Percentiles rank a stretch among this genome's conserved stretches.
Conservation (phyloP, 2,113 vertebrate species). For the Brachirus orientalis region DNA sequence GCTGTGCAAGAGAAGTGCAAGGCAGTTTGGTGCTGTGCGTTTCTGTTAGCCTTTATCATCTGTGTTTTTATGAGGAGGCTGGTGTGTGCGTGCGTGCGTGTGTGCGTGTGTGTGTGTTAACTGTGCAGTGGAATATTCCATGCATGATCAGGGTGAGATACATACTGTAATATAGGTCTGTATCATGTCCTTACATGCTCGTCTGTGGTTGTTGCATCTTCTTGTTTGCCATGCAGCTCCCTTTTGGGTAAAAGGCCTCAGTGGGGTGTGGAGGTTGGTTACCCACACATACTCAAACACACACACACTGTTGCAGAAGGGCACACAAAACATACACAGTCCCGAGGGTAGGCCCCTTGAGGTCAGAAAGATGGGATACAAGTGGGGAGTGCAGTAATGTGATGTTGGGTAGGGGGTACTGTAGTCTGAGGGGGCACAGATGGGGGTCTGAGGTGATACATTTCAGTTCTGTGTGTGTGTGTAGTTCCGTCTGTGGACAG, state of each 20-base stretch:
- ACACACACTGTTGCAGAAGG: not conserved
- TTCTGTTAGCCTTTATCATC: slow-evolving; percentile 41
- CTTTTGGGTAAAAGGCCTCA: slow-evolving; percentile 20
- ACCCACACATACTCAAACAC: not conserved
- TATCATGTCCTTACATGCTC: not conserved
- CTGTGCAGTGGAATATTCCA: slow-evolving; percentile 70
- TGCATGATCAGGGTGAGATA: not conserved
- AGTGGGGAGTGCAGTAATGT: slow-evolving; percentile 38
- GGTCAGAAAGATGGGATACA: slow-evolving; percentile 43
- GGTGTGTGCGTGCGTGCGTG: not conserved
- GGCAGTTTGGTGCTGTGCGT: not conserved
- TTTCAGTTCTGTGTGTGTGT: not conserved
- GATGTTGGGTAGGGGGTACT: slow-evolving; percentile 36
- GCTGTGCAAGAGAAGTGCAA: not conserved
- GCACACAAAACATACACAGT: not conserved
- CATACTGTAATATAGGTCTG: not conserved
- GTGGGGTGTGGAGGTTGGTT: not conserved
- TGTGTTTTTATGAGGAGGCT: not conserved
- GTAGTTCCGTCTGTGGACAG: not conserved
- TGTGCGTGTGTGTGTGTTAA: not conserved
- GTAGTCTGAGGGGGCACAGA: slow-evolving; percentile 29
- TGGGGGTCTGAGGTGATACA: slow-evolving; percentile 23
- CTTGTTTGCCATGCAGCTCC: slow-evolving; percentile 1
- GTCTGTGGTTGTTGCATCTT: not conserved
- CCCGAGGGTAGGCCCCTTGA: not conserved